These are phyloP conservation scores for Himalopsyche tibetana DNA, from an alignment of 2,888 invertebrate species.

Conservation along the genomic window DNA sequence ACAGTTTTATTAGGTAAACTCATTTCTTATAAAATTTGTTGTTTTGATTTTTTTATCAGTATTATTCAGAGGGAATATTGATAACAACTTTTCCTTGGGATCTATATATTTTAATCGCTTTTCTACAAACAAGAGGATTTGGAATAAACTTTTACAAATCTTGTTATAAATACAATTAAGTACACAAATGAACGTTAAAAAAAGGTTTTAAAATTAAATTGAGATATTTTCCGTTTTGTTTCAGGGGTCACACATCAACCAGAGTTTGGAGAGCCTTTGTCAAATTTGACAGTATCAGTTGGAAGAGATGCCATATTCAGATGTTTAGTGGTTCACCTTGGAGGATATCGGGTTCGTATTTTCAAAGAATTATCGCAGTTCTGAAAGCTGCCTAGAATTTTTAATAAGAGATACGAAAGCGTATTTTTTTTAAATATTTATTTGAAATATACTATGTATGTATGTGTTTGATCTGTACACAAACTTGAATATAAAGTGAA, in stretches of 20 bases:
- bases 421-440: not conserved
- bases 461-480: not conserved
- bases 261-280: slow-evolving; percentile 89
- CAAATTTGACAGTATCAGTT: slow-evolving; percentile 89
- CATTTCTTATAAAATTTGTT: too few relatives aligned
- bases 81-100: too few relatives aligned
- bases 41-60: too few relatives aligned
- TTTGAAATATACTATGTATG: not conserved
- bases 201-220: not conserved
- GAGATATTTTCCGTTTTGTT: slow-evolving; percentile 67
- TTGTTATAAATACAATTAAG: too few relatives aligned
- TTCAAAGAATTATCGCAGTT: not conserved
- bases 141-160: too few relatives aligned
- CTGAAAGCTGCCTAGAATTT: not conserved
- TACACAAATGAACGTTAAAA: not conserved
- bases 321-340: slow-evolving; percentile 90
- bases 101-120: too few relatives aligned
- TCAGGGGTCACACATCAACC: slow-evolving; percentile 88
- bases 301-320: slow-evolving; percentile 92
- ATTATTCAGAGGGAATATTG: too few relatives aligned
- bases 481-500: too few relatives aligned
- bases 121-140: too few relatives aligned
- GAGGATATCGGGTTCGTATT: slow-evolving; percentile 89
- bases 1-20: not conserved
- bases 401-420: not conserved